Evolutionary conservation across 2,797 vertebrate genomes (phyloP).

Genomic region (Amblyraja radiata): DNA sequence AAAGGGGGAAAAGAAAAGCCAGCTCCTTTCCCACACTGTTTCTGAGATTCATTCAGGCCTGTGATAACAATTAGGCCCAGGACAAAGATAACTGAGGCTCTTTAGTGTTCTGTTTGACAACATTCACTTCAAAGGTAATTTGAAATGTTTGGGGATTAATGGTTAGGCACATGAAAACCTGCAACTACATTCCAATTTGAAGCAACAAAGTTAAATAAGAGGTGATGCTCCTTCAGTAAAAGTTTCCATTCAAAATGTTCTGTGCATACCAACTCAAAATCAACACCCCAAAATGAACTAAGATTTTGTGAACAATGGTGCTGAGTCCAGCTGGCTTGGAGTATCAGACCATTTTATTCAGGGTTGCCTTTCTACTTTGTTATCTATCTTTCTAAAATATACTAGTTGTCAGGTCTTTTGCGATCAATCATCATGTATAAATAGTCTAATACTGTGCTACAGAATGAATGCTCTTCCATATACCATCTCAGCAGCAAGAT

Average conservation of each 20-base stretch:
- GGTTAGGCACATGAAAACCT: not conserved
- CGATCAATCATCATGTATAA: too few species aligned
- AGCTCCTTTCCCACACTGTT: constrained; percentile 10
- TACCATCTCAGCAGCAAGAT: not conserved
- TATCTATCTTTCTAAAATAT: not conserved
- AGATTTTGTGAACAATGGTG: not conserved
- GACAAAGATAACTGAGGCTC: not conserved
- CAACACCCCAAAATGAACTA: not conserved
- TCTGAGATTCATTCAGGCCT: constrained; percentile 7
- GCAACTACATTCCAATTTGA: not conserved
- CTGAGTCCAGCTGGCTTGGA: not conserved
- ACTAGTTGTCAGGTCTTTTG: not conserved
- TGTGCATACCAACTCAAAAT: too few species aligned
- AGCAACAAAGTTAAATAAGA: constrained; percentile 13
- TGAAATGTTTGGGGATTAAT: constrained; percentile 27
- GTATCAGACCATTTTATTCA: not conserved
- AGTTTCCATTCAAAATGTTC: not conserved
- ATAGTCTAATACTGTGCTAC: not conserved
- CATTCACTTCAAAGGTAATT: constrained; percentile 29
- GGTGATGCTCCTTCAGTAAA: not conserved
- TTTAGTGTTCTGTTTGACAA: constrained; percentile 13
- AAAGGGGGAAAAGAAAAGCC: constrained; percentile 1
- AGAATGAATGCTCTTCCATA: not conserved
- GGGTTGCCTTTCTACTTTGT: not conserved
- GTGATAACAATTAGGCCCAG: not conserved